Evolutionary conservation across 64 coral and sea anemone species (phyloP), one percentile per base, ranked within the genome.

Genomic region (Montipora capricornis): DNA sequence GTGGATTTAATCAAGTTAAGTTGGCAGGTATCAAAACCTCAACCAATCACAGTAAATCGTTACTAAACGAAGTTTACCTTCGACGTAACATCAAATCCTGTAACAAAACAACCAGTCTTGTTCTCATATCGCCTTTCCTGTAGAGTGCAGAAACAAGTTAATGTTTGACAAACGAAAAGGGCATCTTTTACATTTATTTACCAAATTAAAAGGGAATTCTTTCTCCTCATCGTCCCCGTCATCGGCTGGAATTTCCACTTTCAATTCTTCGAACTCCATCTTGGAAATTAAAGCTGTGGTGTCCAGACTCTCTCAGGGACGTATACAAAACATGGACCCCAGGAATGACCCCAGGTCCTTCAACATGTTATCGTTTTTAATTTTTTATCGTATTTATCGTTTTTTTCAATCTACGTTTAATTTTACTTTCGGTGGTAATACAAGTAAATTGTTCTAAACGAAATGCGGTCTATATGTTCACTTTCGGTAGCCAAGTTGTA

Each of bases 261-360:
- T 98, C 73, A 98, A 86, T 59, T 98, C 97, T 88, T 98, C 97
- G 61, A 98, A 98, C 94, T 98, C 97, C 97, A 98, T 98, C 89
- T 98, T 98, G 93, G 68, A 97, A 64, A 57, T 57, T 29, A 57
- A n/a, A n/a, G 62, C 16, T 79, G 73, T 64, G 73, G 79, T 88
- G 17, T 62, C 45, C 45, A 49, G 57, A 7, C 73, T 59, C 44
- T 73, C 24, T 90, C 26, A 2, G 51, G 10, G 50, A 76, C 3
- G 78, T 91, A 29, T 29, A 29, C 29, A 29, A 29, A 29, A 29
- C 29, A 29, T 29, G 29, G 29, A 29, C 29, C 29, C 29, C 29
- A 29, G 29, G 29, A 29, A 29, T 29, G 29, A 29, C 29, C 29
- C 29, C 29, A 29, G 29, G 29, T 29, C 29, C 29, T n/a, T n/a